Evolutionary conservation across 2,113 vertebrate species (phyloP), one percentile per base, ranked within the genome.

Genomic region (Tiliqua scincoides): DNA sequence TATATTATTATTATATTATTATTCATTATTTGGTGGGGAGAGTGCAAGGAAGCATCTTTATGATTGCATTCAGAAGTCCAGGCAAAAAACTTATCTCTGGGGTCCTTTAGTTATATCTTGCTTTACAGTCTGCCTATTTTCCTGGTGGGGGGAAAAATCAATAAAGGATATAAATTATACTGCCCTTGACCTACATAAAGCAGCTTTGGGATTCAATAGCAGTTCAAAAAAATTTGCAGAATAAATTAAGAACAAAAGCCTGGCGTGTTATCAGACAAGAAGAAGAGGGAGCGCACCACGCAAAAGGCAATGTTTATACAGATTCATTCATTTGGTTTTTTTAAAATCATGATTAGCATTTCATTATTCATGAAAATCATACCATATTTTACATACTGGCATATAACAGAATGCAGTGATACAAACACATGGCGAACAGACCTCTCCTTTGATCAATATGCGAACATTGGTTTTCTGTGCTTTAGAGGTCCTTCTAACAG

Each of bases 31-130:
- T n/a, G n/a, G n/a, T n/a, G n/a, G n/a, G n/a, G n/a, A n/a, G n/a
- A 0, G 4, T 84, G 43, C 70, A 75, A 40, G 63, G n/a, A 67
- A 79, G 5, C 67, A 84, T 67, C 62, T 72, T 75, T 87, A 84
- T 84, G 71, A 86, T 54, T 78, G 35, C 6, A 67, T 90, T 73
- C 8, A 87, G 84, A 90, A 86, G 65, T 21, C 0, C 35, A 87
- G 27, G 23, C 67, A 76, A 63, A 79, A 79, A 76, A 63, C 27
- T 10, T 8, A 27, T 43, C 78, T 79, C 61, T 43, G 25, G 11
- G 35, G 84, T 75, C 5, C 87, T 30, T 87, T 87, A 73, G 4
- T 43, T 86, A 65, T 18, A 30, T 73, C 1, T 11, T 71, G 25
- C 7, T 52, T 54, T 4, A 20, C 30, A 8, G 52, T 67, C 79